phyloP scores from a whole-genome alignment of 2,888 invertebrate genomes.

The Thelaira solivaga region DNA sequence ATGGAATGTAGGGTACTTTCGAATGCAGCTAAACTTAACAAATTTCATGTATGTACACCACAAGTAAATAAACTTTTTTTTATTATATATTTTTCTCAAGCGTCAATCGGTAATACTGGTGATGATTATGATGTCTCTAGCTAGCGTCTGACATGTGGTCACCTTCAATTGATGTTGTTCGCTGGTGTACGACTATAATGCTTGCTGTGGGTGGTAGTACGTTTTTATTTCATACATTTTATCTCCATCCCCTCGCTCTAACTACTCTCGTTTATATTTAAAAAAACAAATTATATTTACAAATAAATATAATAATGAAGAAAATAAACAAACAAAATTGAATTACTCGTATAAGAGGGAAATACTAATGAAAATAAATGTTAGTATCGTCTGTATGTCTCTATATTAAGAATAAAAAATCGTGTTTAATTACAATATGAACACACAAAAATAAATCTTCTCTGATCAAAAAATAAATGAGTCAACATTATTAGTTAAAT shows the following conservation, averaged over 20 bases:
- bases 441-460: conserved; percentile 13
- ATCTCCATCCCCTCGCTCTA: background rate
- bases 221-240: conserved; percentile 3
- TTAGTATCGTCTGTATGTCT: background rate
- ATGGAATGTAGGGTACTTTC: too few relatives aligned
- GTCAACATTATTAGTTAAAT: conserved; percentile 39
- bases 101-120: background rate
- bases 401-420: conserved; percentile 9
- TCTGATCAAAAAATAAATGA: conserved; percentile 25
- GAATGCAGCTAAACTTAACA: too few relatives aligned
- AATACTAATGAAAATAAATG: conserved; percentile 12
- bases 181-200: background rate
- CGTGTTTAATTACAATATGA: conserved; percentile 39
- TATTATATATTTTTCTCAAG: conserved; percentile 25
- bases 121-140: conserved; percentile 36
- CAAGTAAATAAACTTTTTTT: background rate
- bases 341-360: conserved; percentile 38
- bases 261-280: too few relatives aligned
- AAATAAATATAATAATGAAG: background rate
- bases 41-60: too few relatives aligned
- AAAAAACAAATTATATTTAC: conserved; percentile 35
- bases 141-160: conserved; percentile 53
- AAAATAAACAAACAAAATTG: conserved; percentile 11
- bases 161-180: conserved; percentile 45
- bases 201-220: conserved; percentile 32